Evolutionary conservation across 2,888 invertebrate species (phyloP), one percentile per base, ranked within the genome.

Genomic region (Cynaeus angustus): DNA sequence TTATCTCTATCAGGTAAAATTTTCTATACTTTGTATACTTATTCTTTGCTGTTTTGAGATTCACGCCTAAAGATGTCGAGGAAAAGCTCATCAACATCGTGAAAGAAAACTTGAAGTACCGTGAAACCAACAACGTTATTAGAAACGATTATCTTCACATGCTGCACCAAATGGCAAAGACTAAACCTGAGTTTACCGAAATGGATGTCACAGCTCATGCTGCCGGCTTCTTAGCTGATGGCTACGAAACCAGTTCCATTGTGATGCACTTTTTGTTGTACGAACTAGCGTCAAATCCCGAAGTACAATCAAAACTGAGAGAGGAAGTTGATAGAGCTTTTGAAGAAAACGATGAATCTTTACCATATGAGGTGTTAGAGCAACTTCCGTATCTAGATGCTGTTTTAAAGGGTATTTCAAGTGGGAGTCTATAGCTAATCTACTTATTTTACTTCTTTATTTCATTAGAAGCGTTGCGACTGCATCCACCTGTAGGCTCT

Each of bases 371-470:
- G 1, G 74, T 80, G 0, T 52, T 87, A 0, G 80, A 81, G 46
- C 84, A 86, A 14, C 84, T 88, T 85, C 79, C 78, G 0, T 87
- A 86, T 68, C 74, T 88, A 73, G 86, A 87, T 37, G 82, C 82
- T 69, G 85, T 85, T 0, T 68, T 87, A 0, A 75, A 75, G 50
- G 83, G 84, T 82, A 38, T 28, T n/a, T n/a, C n/a, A n/a, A n/a
- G n/a, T n/a, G n/a, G n/a, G 28, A 28, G 7, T 7, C 4, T 7
- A 28, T 7, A 28, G 7, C 4, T 4, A 28, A 28, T n/a, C n/a
- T n/a, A n/a, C n/a, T n/a, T n/a, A n/a, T n/a, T n/a, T n/a, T n/a
- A n/a, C n/a, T n/a, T n/a, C n/a, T n/a, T n/a, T n/a, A n/a, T n/a
- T n/a, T n/a, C n/a, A n/a, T n/a, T n/a, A 41, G 28, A 78, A 75